Conservation (phyloP, 2,113 vertebrate genomes). For the Callipepla californica region DNA sequence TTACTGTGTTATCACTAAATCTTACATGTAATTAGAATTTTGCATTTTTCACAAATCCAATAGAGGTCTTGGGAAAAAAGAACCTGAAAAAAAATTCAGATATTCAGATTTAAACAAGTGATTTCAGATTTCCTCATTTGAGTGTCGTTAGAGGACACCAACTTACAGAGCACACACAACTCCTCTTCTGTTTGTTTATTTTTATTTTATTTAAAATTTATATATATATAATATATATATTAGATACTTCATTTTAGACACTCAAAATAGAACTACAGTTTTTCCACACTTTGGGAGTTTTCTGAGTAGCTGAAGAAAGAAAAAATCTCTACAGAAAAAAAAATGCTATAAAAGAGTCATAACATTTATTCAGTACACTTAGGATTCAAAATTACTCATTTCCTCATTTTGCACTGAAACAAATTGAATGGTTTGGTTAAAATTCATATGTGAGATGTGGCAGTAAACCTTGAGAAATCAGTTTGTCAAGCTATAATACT, state of each 20-base stretch:
- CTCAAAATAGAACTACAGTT: neutral
- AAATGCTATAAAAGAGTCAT: neutral
- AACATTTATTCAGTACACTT: neutral
- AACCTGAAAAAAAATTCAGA: neutral
- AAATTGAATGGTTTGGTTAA: neutral
- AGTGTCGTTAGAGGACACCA: neutral
- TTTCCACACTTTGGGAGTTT: neutral
- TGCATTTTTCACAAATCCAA: neutral
- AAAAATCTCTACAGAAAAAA: neutral
- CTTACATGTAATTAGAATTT: neutral
- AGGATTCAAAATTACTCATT: neutral
- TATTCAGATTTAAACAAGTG: neutral
- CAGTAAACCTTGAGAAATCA: neutral
- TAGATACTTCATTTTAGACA: neutral
- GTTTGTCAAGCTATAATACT: neutral
- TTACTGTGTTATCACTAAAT: neutral
- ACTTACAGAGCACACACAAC: neutral
- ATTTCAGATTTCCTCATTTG: neutral
- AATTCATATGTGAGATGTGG: neutral
- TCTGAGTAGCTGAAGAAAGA: neutral
- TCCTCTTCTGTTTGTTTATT: neutral
- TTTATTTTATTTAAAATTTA: neutral
- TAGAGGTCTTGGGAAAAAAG: neutral
- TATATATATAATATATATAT: neutral
- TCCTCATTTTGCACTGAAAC: neutral